Base-by-base conservation (phyloP, 2,888 invertebrate species). In the Norana najaformis region DNA sequence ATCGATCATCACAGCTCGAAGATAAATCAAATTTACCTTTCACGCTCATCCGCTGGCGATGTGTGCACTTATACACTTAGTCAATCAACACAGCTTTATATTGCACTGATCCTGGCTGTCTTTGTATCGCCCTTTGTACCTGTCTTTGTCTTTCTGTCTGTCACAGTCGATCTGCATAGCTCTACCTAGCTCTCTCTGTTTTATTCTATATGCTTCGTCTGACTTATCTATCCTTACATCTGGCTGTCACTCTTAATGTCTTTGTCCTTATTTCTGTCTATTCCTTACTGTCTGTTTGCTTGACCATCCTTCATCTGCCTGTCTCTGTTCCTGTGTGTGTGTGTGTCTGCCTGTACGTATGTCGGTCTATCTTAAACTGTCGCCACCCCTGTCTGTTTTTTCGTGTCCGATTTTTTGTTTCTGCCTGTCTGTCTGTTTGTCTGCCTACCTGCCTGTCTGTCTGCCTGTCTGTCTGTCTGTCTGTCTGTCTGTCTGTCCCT, bases 21-120 rank as follows among this genome's bases (percentile, higher is more conserved):
- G 69, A 69, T 69, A 69, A 69, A 69, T 69, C 69, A 69, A 69
- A 69, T 69, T 69, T 69, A 69, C 69, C 69, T 69, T 69, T 69
- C 69, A 69, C 69, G 69, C 69, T 16, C 47, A 23, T 11, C 23
- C 23, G 30, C 0, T 8, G 69, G n/a, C 69, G 69, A 69, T 69
- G n/a, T n/a, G 47, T 69, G 69, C 69, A 69, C 69, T 69, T 69
- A 69, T 8, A n/a, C 69, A n/a, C 13, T n/a, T n/a, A 69, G 69
- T n/a, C 69, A 69, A 69, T 69, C 69, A 69, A 69, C 69, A 69
- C 69, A n/a, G 30, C 69, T 30, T n/a, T 69, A n/a, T 47, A 20
- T 69, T 3, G 47, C 47, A 47, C 69, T 53, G n/a, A 69, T 8
- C n/a, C 30, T 16, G n/a, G 47, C 20, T 23, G 23, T 47, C 23